Base-by-base conservation (phyloP, 2,888 invertebrate species). In the Synanthedon myopaeformis region DNA sequence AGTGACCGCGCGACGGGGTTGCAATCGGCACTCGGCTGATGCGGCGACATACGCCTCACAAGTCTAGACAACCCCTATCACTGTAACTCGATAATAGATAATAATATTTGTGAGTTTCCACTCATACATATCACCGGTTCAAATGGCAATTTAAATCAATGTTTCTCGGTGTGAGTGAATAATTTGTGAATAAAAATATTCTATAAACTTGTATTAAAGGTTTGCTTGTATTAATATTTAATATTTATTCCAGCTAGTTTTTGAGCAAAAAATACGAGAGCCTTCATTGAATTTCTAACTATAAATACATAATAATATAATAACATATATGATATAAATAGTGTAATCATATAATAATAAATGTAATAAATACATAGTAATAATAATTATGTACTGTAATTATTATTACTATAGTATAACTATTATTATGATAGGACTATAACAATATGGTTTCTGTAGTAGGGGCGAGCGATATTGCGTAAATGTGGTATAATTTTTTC, bases 401-500 rank as follows among this genome's bases (percentile, higher is more conserved):
- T n/a, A n/a, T n/a, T n/a, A n/a, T n/a, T n/a, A n/a, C n/a, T n/a
- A n/a, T 23, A 23, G 5, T 23, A 23, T 5, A 23, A 23, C 23
- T 23, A 23, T 5, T 5, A 23, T 23, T 1, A 23, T 23, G 23
- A 23, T 23, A 23, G 23, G 23, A 23, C 23, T 23, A 23, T 23
- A 23, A 23, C 23, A 1, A 23, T 4, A 23, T 28, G 11, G 11
- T 49, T 4, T 45, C 52, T 51, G 1, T 73, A 58, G 76, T 79
- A 74, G 59, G 61, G 66, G 60, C 51, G 50, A 53, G 3, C 3
- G 10, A 59, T 59, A 68, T 80, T 74, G 73, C 72, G 63, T 70
- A 66, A 79, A 74, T 70, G 63, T 72, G 74, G 67, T 62, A 56
- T 60, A 55, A 64, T 83, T 85, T 84, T 85, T 86, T 84, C 62